Base-by-base conservation (phyloP, 2,888 invertebrate species). In the Diadromus collaris region DNA sequence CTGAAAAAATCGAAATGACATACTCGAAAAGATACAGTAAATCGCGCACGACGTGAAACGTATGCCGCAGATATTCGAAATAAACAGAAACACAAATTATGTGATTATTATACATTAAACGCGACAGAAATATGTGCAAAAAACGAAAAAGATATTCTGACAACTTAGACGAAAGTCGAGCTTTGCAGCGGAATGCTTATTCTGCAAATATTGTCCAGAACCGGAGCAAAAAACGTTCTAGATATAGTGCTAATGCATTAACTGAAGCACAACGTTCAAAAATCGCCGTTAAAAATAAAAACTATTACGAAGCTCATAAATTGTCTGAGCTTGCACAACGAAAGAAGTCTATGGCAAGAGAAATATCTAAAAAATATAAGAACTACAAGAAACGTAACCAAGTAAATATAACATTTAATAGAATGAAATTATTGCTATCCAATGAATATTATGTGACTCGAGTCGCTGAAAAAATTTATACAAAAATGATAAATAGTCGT, bases 101-200 rank as follows among this genome's bases (percentile, higher is more conserved):
- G 58, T 58, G 29, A 58, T 32, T 16, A 29, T 29, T 32, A 29
- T n/a, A 29, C 27, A 16, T 29, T 27, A 27, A 58, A 58, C 58
- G 29, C 16, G n/a, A 32, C 27, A 16, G 58, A 29, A 29, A 58
- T 29, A 32, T 27, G 29, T 29, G 58, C 58, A 29, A 27, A 29
- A 58, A 58, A 58, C 58, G 32, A n/a, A 58, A 29, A 58, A 58
- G 32, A 58, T 58, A 58, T 58, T 27, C 58, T 29, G 58, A 58
- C 29, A 32, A 58, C 29, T 27, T n/a, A 58, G 16, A 29, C 29
- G 58, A 32, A 16, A 56, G 27, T 56, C 24, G 29, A 56, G 29
- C 56, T 29, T 9, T 1, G 13, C 27, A 56, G 13, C 29, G 56
- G 29, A 56, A 56, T 16, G 56, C 56, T 29, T 56, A 56, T 56